Conservation (phyloP, 2,888 invertebrate species). For the Drosophila borborema region DNA sequence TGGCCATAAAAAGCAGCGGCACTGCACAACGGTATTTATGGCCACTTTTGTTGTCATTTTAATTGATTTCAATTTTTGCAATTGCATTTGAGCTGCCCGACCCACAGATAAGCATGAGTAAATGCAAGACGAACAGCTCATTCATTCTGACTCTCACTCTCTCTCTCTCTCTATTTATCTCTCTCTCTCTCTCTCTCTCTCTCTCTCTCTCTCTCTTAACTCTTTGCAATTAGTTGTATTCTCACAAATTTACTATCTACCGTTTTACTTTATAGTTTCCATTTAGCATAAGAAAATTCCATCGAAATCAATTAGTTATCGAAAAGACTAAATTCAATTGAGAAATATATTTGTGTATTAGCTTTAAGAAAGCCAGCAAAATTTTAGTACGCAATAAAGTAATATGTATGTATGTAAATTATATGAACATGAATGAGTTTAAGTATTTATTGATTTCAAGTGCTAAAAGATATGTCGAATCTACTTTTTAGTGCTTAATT, state of each 20-base stretch:
- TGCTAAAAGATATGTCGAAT: neutral
- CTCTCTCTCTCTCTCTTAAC: neutral
- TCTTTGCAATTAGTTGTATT: slow-evolving; percentile 32
- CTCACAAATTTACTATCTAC: slow-evolving; percentile 38
- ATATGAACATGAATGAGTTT: neutral
- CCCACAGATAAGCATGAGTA: slow-evolving; percentile 62
- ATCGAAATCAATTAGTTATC: slow-evolving; percentile 2
- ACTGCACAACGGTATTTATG: slow-evolving; percentile 70
- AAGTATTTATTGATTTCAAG: neutral
- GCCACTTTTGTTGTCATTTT: slow-evolving; percentile 78
- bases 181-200: neutral
- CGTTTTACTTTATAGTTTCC: slow-evolving; percentile 32
- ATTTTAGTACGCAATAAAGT: neutral
- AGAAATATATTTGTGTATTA: neutral
- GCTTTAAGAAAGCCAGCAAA: neutral
- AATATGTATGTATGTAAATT: neutral
- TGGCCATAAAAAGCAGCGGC: slow-evolving; percentile 65
- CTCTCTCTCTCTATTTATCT: neutral
- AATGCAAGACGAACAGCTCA: slow-evolving; percentile 53
- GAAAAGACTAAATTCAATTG: neutral
- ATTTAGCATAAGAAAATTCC: slow-evolving; percentile 12
- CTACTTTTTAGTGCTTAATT: neutral
- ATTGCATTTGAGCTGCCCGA: slow-evolving; percentile 46
- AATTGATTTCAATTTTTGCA: slow-evolving; percentile 77
- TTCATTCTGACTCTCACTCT: neutral